A percentile compares a stretch with the other conserved stretches of the same genome.
phyloP scores from a whole-genome alignment of 2,888 invertebrate genomes.

The Nemotelus nigrinus region DNA sequence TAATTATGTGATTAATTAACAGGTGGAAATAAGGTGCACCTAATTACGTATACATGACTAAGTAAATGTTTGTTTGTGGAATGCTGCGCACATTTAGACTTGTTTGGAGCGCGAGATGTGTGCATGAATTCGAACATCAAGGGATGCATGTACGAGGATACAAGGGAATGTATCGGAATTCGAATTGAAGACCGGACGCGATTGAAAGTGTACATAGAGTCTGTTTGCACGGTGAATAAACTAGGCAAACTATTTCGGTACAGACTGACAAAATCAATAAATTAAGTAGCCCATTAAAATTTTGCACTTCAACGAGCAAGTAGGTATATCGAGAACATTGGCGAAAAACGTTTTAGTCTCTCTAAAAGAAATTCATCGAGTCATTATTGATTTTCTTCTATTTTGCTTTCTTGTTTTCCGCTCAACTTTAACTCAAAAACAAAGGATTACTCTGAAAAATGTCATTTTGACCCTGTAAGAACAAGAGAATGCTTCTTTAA shows the following conservation, averaged over 20 bases:
- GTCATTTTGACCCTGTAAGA: neutral
- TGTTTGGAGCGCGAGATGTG: neutral
- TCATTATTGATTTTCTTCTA: conserved; percentile 9
- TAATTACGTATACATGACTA: conserved; percentile 54
- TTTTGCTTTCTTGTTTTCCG: neutral
- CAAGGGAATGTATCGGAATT: neutral
- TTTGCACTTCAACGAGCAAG: conserved; percentile 4
- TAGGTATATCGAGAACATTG: too few relatives aligned
- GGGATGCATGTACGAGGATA: neutral
- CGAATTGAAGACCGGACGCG: neutral
- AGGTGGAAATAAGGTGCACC: conserved; percentile 53
- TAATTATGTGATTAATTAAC: conserved; percentile 66
- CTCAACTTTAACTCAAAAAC: neutral
- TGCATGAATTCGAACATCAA: neutral
- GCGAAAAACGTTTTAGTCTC: too few relatives aligned
- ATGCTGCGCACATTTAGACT: neutral
- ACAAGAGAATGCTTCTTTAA: neutral
- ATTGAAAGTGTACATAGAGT: neutral
- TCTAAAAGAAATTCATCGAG: neutral
- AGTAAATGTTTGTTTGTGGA: conserved; percentile 52
- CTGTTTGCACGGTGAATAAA: conserved; percentile 25
- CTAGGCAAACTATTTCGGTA: conserved; percentile 25
- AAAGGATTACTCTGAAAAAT: neutral
- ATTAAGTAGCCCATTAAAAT: conserved; percentile 37
- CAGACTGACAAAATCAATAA: conserved; percentile 33